Evolutionary conservation across 2,888 invertebrate species (phyloP), one percentile per base, ranked within the genome.

Genomic region (Anoplius nigerrimus): DNA sequence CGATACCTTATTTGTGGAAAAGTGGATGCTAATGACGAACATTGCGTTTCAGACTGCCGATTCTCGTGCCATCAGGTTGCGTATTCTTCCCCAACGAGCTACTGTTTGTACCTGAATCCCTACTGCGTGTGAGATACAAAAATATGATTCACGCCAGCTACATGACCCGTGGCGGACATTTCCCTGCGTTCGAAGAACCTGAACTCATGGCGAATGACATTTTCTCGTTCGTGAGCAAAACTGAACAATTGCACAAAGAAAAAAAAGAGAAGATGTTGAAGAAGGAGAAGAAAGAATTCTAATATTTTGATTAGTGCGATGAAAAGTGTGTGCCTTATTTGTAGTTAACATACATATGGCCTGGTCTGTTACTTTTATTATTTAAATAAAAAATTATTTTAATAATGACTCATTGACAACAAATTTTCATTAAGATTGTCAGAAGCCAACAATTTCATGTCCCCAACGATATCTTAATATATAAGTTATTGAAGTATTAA

Each of bases 121-220:
- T 93, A 2, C 81, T 95, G 3, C 88, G 89, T 52, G 86, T 91
- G 0, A 93, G 92, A 77, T 95, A 90, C 85, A 86, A 82, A 15
- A 94, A 95, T 86, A 88, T 96, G 56, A 89, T 95, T 3, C 94
- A 93, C 56, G 92, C 92, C 79, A 93, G 92, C 0, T 90, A 93
- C 52, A 90, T 93, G 42, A 89, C 91, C 0, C 90, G 91, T 2
- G 96, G 96, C 0, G 98, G 98, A 0, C 97, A 97, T 86, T 98
- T 97, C 87, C 94, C 94, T 0, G 95, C 96, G 0, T 90, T 97
- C 64, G 96, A 98, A 86, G 90, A 92, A 69, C 96, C 97, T 0
- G 88, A 92, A 48, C 79, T 94, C 0, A 82, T 98, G 24, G 93
- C 94, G 2, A 89, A 91, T 0, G 96, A 97, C 83, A 88, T 98